Evolutionary conservation across 2,888 invertebrate genomes (phyloP).

Genomic region (Rhagonycha lutea): DNA sequence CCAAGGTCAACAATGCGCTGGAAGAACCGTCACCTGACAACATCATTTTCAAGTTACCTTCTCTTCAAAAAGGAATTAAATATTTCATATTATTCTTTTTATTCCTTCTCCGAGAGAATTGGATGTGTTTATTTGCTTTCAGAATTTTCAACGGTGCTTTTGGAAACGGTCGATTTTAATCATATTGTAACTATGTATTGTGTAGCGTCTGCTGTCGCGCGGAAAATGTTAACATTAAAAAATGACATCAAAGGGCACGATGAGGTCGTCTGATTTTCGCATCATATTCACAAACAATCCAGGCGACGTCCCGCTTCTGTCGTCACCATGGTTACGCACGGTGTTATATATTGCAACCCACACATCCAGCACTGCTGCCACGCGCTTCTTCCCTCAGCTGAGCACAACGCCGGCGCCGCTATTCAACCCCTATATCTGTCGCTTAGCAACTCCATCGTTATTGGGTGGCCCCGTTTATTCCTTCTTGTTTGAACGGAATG

Average conservation of each 20-base stretch:
- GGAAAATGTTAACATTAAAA: constrained; percentile 12
- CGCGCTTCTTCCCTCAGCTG: constrained; percentile 40
- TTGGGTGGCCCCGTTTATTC: constrained; percentile 33
- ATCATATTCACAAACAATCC: constrained; percentile 37
- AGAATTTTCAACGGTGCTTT: not conserved
- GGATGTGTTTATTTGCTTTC: not conserved
- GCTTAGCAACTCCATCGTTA: constrained; percentile 40
- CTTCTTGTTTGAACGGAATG: constrained; percentile 32
- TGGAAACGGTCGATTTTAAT: not conserved
- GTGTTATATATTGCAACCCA: constrained; percentile 44
- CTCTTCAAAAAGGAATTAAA: not conserved
- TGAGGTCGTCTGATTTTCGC: constrained; percentile 33
- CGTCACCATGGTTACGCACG: constrained; percentile 43
- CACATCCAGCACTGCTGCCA: constrained; percentile 41
- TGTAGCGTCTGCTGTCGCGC: constrained; percentile 1
- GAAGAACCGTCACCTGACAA: not conserved
- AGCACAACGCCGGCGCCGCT: constrained; percentile 37
- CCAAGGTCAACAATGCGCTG: not conserved
- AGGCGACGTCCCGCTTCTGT: constrained; percentile 38
- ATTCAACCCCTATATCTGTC: constrained; percentile 40
- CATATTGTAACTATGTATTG: not conserved
- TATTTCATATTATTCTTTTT: not conserved
- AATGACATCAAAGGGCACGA: constrained; percentile 32
- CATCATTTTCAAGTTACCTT: not conserved
- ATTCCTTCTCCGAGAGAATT: not conserved